A percentile compares a stretch with the other conserved stretches of the same genome.
Conservation (phyloP, 2,888 invertebrate species). For the Eupithecia pulchellata region DNA sequence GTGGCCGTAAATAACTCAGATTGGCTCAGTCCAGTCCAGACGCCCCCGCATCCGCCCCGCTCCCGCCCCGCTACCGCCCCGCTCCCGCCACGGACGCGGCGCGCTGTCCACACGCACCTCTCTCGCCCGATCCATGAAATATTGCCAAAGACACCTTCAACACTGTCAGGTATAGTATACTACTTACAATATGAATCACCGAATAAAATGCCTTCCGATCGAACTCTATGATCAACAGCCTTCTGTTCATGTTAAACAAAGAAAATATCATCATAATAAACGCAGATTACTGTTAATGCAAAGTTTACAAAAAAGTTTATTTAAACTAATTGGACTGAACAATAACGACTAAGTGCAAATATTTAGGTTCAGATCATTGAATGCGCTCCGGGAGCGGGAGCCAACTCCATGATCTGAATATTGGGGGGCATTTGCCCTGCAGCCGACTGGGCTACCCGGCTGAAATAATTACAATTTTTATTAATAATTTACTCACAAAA, state of each 20-base stretch:
- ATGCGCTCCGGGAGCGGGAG: no score
- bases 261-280: neutral
- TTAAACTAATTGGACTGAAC: neutral
- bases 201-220: neutral
- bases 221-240: neutral
- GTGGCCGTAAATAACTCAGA: conserved; percentile 44
- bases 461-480: neutral
- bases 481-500: neutral
- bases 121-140: conserved; percentile 22
- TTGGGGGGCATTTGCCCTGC: neutral
- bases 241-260: neutral
- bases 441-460: no score
- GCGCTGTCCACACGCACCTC: conserved; percentile 29
- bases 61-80: conserved; percentile 36
- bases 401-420: no score
- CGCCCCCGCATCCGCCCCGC: conserved; percentile 38
- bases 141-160: conserved; percentile 27
- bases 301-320: neutral
- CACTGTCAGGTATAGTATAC: conserved; percentile 31
- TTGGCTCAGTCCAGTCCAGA: conserved; percentile 37
- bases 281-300: neutral
- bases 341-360: neutral
- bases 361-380: neutral
- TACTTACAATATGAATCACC: conserved; percentile 6
- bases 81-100: conserved; percentile 36